Evolutionary conservation across 2,113 vertebrate species (phyloP), one percentile per base, ranked within the genome.

Genomic region (Campylomormyrus numenius): DNA sequence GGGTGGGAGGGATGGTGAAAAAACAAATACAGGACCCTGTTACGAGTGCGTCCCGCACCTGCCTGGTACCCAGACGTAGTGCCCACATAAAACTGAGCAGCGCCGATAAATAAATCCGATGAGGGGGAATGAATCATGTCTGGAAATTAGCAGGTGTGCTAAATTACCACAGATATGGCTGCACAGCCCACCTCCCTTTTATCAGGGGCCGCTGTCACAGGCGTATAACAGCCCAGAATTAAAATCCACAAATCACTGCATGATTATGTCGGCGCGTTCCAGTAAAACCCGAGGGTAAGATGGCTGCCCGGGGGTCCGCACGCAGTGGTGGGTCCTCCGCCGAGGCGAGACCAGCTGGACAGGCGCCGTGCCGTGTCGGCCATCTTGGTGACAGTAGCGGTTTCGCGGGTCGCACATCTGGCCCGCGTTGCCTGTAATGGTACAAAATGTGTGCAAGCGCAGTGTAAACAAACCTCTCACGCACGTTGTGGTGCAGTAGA

Each of bases 41-140:
- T 48, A 88, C 94, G 93, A 92, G 93, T 93, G 94, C 91, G 92
- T 91, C 91, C 88, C 93, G 94, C 94, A 94, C 94, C 92, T 91
- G 92, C 93, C 93, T 93, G 92, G 91, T 92, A 91, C 91, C 90
- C 91, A 93, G 48, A 87, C 92, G 86, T 87, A 91, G 91, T 92
- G 84, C 66, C 62, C 35, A 74, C 48, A 56, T 87, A 46, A 87
- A 52, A 77, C 86, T 0, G 39, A 46, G 87, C 52, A 8, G 35
- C 87, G 0, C 31, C 39, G 9, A 91, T 93, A 93, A 94, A 94
- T 94, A 92, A 90, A 89, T 90, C 92, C 91, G 90, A 92, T 87
- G 90, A 90, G 86, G 91, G 90, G 89, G 91, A 85, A 89, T 89
- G 50, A 89, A 89, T 89, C 89, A 89, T 27, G 48, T 77, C 88